These are phyloP conservation scores for Eurystomus gularis DNA, from an alignment of 2,113 vertebrate species.

Conservation along the genomic window DNA sequence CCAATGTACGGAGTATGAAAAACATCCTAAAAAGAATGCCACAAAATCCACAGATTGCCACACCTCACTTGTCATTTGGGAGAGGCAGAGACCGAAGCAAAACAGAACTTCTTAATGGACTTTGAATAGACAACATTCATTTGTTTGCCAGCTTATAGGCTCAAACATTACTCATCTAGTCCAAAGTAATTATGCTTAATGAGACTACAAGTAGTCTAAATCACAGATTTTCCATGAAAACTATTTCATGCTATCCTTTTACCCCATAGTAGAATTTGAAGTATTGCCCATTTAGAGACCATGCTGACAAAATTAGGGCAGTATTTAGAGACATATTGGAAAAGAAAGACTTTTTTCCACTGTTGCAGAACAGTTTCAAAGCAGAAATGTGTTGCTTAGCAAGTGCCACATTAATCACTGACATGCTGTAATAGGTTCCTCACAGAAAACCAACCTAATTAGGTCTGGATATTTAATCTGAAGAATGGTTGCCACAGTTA, in stretches of 20 bases:
- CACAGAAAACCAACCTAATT: not conserved
- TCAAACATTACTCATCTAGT: not conserved
- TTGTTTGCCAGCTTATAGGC: not conserved
- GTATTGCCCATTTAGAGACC: not conserved
- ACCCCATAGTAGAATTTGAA: not conserved
- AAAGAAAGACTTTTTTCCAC: not conserved
- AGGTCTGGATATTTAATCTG: not conserved
- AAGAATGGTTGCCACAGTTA: not conserved
- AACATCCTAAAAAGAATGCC: not conserved
- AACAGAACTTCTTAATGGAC: not conserved
- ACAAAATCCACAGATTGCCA: not conserved
- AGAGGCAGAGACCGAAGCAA: not conserved
- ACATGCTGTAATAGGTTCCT: not conserved
- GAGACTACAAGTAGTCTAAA: not conserved
- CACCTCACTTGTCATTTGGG: not conserved
- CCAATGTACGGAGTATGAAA: not conserved
- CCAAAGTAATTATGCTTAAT: not conserved
- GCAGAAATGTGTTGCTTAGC: not conserved
- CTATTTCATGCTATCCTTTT: not conserved
- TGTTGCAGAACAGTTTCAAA: not conserved
- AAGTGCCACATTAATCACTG: not conserved
- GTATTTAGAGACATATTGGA: not conserved
- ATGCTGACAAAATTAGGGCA: not conserved
- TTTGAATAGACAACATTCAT: not conserved
- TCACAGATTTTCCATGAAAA: not conserved